Evolutionary conservation across 2,888 invertebrate species (phyloP), one percentile per base, ranked within the genome.

Genomic region (Oscheius myriophilus): DNA sequence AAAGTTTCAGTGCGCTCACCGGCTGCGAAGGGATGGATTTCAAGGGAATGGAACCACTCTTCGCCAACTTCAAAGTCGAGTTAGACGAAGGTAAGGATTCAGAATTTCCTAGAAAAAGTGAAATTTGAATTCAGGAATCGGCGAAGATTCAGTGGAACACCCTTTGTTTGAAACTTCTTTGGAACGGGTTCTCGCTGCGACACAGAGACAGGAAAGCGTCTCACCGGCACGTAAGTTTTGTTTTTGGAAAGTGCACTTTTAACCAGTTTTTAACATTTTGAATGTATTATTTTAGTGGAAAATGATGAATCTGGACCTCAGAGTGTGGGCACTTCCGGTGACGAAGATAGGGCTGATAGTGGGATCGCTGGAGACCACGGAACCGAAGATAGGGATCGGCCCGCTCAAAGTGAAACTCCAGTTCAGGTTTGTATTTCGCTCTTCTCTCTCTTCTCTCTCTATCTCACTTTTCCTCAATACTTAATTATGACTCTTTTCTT

Each of bases 281-380:
- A n/a, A 23, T 11, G 3, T 11, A 25, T 26, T 9, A 41, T 69
- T 65, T 46, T 42, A 66, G 72, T 77, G 39, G 76, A 74, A 42
- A 77, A 77, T 45, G 76, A 77, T 61, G 76, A 74, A 39, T 77
- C 76, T 9, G 76, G 74, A 16, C 69, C 76, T 7, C 76, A 77
- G 33, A 71, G 71, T 59, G 59, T 77, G 6, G 76, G 65, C 12
- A 65, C 69, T 6, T 69, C 69, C 3, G 65, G 58, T 11, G 64
- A 58, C 39, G 69, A 74, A 39, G 71, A 67, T 53, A 65, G 46
- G 16, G 39, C 43, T 1, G 67, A 67, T 6, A 25, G 23, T 49
- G 33, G 51, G 16, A 33, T 33, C 9, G 33, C 33, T 33, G 33
- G 18, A 16, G 33, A 51, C 18, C 16, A 62, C 26, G 46, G 46